Base-by-base conservation (phyloP, 2,888 invertebrate genomes). In the Melanophora roralis region DNA sequence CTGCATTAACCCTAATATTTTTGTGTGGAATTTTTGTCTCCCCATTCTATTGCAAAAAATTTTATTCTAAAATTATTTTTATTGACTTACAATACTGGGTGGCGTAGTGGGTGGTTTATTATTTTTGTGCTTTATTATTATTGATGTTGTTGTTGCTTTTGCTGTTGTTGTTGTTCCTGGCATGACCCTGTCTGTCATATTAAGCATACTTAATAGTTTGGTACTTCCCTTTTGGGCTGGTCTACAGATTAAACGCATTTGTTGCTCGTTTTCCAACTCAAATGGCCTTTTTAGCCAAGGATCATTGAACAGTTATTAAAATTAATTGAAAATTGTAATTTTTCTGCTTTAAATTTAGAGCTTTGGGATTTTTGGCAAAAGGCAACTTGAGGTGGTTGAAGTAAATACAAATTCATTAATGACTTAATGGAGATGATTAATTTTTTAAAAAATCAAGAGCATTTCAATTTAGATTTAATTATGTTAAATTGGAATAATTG, bases 21-120 rank as follows among this genome's bases (percentile, higher is more conserved):
- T 49, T 43, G 32, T 57, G 4, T 40, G 11, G 57, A 49, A 11
- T 53, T 40, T 49, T 62, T 49, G 16, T 34, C 21, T 45, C 68
- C 72, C 80, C 67, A 62, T 62, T 23, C 60, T 34, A 12, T 40
- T 49, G 53, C 47, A 62, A 74, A 73, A 59, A 53, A 64, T 34
- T 57, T 49, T 21, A 32, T 45, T 49, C 69, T 80, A 84, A 85
- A 85, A 84, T 84, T 84, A 84, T 83, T 85, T 85, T 83, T 83
- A 86, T 85, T 85, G 81, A 83, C 80, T 80, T 76, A 77, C 79
- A 80, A 80, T 72, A 59, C 69, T 83, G 82, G 83, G 82, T 82
- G 77, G 81, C 71, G 32, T 64, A 59, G 64, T 76, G 80, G 80
- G 80, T 81, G 80, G 73, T 76, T 77, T 81, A 74, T 77, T 81